These are phyloP conservation scores for Meriones unguiculatus DNA, from an alignment of 2,113 vertebrate species.

Conservation along the genomic window DNA sequence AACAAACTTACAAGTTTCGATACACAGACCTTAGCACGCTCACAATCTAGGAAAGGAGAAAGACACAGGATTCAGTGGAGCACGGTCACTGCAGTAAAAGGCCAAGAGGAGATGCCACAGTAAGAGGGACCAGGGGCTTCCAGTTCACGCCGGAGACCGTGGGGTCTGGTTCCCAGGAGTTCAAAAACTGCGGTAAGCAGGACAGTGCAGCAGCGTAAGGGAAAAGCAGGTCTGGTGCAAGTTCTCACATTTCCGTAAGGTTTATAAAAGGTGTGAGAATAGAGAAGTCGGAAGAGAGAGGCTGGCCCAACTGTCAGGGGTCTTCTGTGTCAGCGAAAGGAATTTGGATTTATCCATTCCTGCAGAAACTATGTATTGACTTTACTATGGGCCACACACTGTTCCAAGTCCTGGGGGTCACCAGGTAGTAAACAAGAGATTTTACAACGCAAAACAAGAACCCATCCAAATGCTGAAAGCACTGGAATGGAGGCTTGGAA, in stretches of 20 bases:
- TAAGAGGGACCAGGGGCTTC: not conserved
- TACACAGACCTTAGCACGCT: not conserved
- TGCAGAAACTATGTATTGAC: constrained; percentile 24
- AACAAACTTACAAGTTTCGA: not conserved
- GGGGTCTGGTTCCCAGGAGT: too few species aligned
- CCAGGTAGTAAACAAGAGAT: not conserved
- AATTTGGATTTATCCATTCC: not conserved
- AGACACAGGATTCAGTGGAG: not conserved
- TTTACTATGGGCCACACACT: not conserved
- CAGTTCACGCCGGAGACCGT: too few species aligned
- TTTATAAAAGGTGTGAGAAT: not conserved
- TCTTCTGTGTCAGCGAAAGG: not conserved
- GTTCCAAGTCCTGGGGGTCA: not conserved
- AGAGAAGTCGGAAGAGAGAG: not conserved
- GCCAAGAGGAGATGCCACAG: not conserved
- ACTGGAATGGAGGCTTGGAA: not conserved
- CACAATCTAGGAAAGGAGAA: not conserved
- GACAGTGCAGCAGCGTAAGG: accelerated
- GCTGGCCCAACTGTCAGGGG: not conserved
- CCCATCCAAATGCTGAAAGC: not conserved
- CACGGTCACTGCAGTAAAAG: not conserved
- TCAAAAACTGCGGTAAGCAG: not conserved
- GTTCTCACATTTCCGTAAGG: too few species aligned
- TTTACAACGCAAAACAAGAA: constrained; percentile 26
- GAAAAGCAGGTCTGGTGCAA: not conserved